These are phyloP conservation scores for Macrosoma leucophasiata DNA, from an alignment of 2,888 invertebrate species.

Conservation along the genomic window DNA sequence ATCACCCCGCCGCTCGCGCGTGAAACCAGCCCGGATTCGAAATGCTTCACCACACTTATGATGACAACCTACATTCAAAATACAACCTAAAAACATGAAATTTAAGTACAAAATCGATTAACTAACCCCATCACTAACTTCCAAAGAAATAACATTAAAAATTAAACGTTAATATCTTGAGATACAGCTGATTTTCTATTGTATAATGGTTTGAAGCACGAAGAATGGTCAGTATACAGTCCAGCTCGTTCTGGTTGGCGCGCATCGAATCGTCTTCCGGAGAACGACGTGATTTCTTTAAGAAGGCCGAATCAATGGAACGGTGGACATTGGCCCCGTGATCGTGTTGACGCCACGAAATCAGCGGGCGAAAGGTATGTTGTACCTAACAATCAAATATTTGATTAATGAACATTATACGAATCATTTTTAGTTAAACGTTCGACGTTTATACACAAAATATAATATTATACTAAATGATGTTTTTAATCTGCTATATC, in stretches of 20 bases:
- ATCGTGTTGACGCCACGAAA: slow-evolving; percentile 45
- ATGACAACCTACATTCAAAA: slow-evolving; percentile 18
- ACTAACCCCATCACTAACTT: too few relatives aligned
- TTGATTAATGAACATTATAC: too few relatives aligned
- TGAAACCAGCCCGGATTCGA: slow-evolving; percentile 51
- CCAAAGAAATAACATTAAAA: not conserved
- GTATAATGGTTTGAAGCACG: slow-evolving; percentile 22
- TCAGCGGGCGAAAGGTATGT: slow-evolving; percentile 1
- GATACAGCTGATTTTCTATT: slow-evolving; percentile 30
- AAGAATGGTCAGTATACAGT: slow-evolving; percentile 42
- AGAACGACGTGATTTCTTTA: slow-evolving; percentile 70
- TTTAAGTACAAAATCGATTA: slow-evolving; percentile 19
- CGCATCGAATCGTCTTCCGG: slow-evolving; percentile 73
- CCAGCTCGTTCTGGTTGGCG: slow-evolving; percentile 57
- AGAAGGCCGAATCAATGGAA: slow-evolving; percentile 69
- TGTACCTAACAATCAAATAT: too few relatives aligned
- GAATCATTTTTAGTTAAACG: too few relatives aligned
- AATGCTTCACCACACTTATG: slow-evolving; percentile 38
- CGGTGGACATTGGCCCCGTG: slow-evolving; percentile 66
- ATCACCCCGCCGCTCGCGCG: slow-evolving; percentile 52
- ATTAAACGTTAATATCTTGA: not conserved
- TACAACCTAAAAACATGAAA: slow-evolving; percentile 16
- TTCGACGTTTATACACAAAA: too few relatives aligned
- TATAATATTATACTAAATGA: too few relatives aligned
- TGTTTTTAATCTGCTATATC: too few relatives aligned